phyloP scores from a whole-genome alignment of 92 coral and sea anemone genomes.

The Porites divaricata region DNA sequence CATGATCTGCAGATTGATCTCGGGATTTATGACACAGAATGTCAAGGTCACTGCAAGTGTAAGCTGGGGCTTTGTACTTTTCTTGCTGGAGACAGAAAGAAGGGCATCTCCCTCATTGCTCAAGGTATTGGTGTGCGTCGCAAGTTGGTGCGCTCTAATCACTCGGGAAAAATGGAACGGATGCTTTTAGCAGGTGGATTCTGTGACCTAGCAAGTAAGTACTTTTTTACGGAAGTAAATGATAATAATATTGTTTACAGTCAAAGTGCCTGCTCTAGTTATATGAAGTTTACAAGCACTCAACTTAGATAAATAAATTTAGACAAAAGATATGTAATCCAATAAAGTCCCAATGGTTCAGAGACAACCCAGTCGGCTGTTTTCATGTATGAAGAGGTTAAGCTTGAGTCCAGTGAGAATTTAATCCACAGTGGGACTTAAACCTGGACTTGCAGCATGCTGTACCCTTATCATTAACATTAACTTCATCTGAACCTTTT shows the following conservation, averaged over 20 bases:
- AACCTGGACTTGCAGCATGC: too few species aligned
- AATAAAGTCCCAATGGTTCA: too few species aligned
- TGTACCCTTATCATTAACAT: too few species aligned
- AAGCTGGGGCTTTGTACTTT: conserved; percentile 80
- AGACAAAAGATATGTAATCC: not conserved
- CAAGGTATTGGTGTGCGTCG: conserved; percentile 67
- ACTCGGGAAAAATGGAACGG: conserved; percentile 45
- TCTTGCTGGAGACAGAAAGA: conserved; percentile 51
- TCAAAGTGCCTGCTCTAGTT: not conserved
- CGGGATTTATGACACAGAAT: conserved; percentile 42
- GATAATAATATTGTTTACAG: not conserved
- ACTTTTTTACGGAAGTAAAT: not conserved
- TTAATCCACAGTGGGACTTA: too few species aligned
- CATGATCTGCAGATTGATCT: conserved; percentile 34
- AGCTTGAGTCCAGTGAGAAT: too few species aligned
- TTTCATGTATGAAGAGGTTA: not conserved
- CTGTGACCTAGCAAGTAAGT: conserved; percentile 86
- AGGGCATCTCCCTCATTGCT: conserved; percentile 61
- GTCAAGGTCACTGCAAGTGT: conserved; percentile 74
- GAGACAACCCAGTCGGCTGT: not conserved
- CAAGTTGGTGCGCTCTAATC: conserved; percentile 25
- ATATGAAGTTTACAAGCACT: not conserved
- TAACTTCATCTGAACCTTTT: too few species aligned
- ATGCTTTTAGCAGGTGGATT: conserved; percentile 83
- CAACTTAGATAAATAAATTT: not conserved